Evolutionary conservation across 2,888 invertebrate genomes (phyloP).

Genomic region (Pandemis cinnamomeana): DNA sequence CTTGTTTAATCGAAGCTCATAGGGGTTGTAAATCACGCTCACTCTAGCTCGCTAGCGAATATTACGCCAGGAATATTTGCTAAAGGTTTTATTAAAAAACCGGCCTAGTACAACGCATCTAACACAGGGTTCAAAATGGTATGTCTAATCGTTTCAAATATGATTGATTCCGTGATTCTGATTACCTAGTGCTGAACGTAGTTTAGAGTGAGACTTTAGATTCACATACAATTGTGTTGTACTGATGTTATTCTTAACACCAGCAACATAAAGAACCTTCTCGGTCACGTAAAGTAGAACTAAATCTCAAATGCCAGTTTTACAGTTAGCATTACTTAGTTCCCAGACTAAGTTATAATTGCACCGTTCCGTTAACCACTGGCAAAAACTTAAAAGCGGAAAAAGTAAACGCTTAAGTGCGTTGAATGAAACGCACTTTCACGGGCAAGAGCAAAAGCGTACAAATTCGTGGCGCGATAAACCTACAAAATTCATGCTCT

Average conservation of each 20-base stretch:
- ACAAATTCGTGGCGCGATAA: constrained; percentile 6
- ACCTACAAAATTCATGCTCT: constrained; percentile 20
- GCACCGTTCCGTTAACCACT: not conserved
- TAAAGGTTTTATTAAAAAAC: not conserved
- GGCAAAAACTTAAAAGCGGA: not conserved
- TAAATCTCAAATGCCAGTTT: too few relatives aligned
- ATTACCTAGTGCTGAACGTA: too few relatives aligned
- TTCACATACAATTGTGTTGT: too few relatives aligned
- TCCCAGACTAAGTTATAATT: not conserved
- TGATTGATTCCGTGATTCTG: too few relatives aligned
- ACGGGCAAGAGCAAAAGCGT: not conserved
- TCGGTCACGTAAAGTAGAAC: too few relatives aligned
- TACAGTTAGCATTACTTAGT: too few relatives aligned
- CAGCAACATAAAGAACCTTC: not conserved
- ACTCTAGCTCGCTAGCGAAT: not conserved
- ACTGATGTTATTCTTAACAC: not conserved
- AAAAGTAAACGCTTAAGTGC: not conserved
- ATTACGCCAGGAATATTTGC: not conserved
- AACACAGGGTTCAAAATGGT: not conserved
- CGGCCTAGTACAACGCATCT: not conserved
- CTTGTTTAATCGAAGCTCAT: constrained; percentile 4
- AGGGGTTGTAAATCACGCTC: constrained; percentile 6
- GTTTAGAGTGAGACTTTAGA: too few relatives aligned
- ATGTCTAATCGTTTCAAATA: not conserved
- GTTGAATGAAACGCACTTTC: not conserved